Evolutionary conservation across 2,113 vertebrate species (phyloP), one percentile per base, ranked within the genome.

Genomic region (Pelecanoides urinatrix): DNA sequence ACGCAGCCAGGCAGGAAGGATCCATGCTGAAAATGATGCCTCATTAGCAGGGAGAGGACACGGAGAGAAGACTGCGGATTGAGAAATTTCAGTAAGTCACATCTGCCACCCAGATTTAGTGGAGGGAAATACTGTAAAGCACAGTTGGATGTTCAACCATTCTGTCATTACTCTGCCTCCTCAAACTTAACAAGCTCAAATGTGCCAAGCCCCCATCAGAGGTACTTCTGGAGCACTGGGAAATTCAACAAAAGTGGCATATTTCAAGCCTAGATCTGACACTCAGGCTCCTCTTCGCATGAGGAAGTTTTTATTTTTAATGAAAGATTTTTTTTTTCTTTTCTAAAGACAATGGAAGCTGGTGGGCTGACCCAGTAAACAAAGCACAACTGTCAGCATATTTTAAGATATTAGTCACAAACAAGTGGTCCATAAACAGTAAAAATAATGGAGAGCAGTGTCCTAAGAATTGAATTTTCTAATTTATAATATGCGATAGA

Each of bases 71-170:
- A 23, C 34, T 22, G 17, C 1, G 2, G 86, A 88, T 56, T 87
- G 94, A 95, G 94, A 93, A 82, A 94, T 83, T 88, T 83, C 92
- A 77, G 71, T 78, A 92, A 95, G 76, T 77, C 92, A 96, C 95
- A 94, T 96, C 92, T 96, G 96, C 83, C 92, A 93, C 92, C 90
- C 94, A 95, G 82, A 97, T 92, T 95, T 88, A 77, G 72, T 36
- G 53, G 52, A 84, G 82, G 55, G 65, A 94, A 93, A 88, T 15
- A 58, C 86, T 96, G 92, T 93, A 92, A 95, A 81, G 68, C 86
- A 92, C 65, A 96, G 96, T 4, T 77, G 88, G 96, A 94, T 5
- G 3, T 81, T 90, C 88, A 96, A 59, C 92, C 78, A 88, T 71
- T 55, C 72, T 95, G 96, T 96, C 95, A 88, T 93, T 97, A 94